These are phyloP conservation scores for Toxotes jaculatrix DNA, from an alignment of 2,113 vertebrate genomes.

Conservation along the genomic window DNA sequence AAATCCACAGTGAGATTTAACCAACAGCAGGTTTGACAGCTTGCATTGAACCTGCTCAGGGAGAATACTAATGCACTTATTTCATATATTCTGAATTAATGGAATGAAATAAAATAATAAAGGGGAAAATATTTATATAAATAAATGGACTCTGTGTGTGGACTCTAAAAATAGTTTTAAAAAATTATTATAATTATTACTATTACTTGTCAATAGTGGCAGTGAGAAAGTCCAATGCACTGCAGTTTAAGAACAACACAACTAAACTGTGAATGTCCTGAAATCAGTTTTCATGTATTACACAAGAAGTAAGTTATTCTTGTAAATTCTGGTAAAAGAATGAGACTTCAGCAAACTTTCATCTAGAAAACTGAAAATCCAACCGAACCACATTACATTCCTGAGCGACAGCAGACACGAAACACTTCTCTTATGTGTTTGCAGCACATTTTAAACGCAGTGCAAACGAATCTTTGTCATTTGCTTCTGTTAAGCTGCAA, in stretches of 20 bases:
- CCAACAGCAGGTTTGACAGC: slow-evolving; percentile 1
- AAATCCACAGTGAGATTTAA: background rate
- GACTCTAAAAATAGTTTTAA: background rate
- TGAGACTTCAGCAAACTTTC: background rate
- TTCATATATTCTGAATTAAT: slow-evolving; percentile 11
- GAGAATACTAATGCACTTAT: background rate
- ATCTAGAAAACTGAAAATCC: no score
- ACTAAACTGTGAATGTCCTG: background rate
- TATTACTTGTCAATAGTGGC: background rate
- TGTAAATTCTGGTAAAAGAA: background rate
- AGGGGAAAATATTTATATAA: no score
- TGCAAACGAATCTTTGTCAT: background rate
- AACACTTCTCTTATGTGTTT: background rate
- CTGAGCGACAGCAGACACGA: no score
- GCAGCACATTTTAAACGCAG: background rate
- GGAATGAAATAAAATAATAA: background rate
- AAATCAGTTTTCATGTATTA: background rate
- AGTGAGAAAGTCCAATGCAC: background rate
- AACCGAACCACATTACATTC: no score
- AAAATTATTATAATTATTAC: background rate
- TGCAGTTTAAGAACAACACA: background rate
- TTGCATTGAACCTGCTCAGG: background rate
- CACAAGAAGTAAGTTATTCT: background rate
- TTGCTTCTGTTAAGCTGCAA: background rate
- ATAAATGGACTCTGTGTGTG: background rate